Evolutionary conservation across 1,140 invertebrate genomes (phyloP), one percentile per base, ranked within the genome.

Genomic region (Drosophila navojoa): DNA sequence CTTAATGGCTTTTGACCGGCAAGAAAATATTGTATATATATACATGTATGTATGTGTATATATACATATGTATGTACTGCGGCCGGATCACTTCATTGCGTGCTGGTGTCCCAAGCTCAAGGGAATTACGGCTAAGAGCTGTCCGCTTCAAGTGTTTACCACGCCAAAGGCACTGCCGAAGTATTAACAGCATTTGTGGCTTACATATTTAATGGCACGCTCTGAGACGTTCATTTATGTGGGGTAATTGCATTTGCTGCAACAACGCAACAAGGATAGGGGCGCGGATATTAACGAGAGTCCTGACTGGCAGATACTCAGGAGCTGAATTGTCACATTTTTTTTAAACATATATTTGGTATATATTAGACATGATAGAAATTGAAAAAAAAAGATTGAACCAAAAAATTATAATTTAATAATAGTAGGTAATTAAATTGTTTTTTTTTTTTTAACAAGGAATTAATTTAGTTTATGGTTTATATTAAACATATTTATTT

Each of bases 191-290:
- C 76, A 58, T 61, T 85, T 70, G 54, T 66, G 35, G 60, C 40
- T 50, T 62, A 64, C 67, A 59, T 69, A 76, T 64, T 61, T 72
- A 71, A 69, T 67, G 22, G 60, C 35, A 66, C 54, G 58, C 76
- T 50, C 22, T 10, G 55, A 72, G 58, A 53, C 55, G 35, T 55
- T 55, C 55, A 44, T 53, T 68, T 57, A 76, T 69, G 67, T 66
- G 76, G 62, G 71, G 77, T 86, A 87, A 86, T 86, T 86, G 81
- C 81, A 82, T 87, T 82, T 82, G 19, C 64, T 75, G 79, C 49
- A 38, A 77, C 57, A 53, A 27, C 0, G 6, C 4, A 7, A 45
- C 42, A 45, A 45, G 10, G 10, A 38, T 38, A 11, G 7, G 29
- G 29, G 29, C 6, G 29, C 7, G 29, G 19, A 19, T 19, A 19